phyloP scores from a whole-genome alignment of 2,888 invertebrate genomes.

The Corythucha ciliata region DNA sequence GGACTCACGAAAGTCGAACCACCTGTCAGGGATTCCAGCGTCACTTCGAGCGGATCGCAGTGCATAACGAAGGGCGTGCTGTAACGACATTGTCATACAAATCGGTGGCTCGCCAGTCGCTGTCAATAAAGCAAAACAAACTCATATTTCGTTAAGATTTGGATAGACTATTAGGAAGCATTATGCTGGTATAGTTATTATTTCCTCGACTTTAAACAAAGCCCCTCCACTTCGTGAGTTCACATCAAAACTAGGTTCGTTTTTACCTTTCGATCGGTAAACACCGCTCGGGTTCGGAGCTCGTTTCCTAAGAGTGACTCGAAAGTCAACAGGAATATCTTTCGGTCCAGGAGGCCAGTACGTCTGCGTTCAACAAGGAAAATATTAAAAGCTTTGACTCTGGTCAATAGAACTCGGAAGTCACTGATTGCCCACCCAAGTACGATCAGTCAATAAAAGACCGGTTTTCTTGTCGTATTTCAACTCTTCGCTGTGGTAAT shows the following conservation, averaged over 20 bases:
- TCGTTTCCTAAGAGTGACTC: constrained; percentile 58
- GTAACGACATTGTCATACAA: constrained; percentile 36
- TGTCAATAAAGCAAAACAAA: constrained; percentile 36
- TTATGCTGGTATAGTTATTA: neutral
- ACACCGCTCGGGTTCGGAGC: constrained; percentile 56
- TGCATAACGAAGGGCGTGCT: constrained; percentile 26
- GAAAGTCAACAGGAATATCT: constrained; percentile 70
- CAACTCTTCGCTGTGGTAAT: constrained; percentile 64
- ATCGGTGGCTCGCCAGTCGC: constrained; percentile 50
- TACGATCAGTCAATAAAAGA: constrained; percentile 59
- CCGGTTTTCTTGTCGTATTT: constrained; percentile 56
- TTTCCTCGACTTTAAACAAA: neutral
- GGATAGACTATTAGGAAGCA: neutral
- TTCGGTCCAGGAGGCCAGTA: constrained; percentile 69
- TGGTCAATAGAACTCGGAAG: neutral
- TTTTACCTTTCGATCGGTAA: constrained; percentile 55
- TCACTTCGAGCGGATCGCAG: constrained; percentile 57
- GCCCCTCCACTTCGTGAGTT: too few relatives aligned
- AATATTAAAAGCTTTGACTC: too few relatives aligned
- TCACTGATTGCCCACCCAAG: constrained; percentile 65
- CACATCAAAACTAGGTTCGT: too few relatives aligned
- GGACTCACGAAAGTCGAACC: constrained; percentile 41
- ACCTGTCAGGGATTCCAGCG: constrained; percentile 49
- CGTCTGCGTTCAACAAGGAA: constrained; percentile 39
- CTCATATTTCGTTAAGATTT: neutral